phyloP scores from a whole-genome alignment of 2,113 vertebrate genomes.

The Pteropus alecto region DNA sequence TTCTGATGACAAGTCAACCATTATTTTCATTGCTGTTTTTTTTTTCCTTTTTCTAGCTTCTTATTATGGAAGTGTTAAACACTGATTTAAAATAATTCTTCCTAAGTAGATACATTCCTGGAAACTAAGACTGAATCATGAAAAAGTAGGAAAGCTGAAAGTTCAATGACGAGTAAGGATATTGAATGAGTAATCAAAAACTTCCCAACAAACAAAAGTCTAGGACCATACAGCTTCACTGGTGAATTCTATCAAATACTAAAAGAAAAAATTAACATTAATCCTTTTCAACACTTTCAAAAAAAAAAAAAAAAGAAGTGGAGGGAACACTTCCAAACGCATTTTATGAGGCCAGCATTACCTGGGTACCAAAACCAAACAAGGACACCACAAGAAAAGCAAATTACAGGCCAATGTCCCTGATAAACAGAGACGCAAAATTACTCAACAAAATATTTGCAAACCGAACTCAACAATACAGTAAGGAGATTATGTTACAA shows the following conservation, averaged over 20 bases:
- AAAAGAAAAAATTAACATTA: neutral
- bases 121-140: neutral
- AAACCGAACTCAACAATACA: neutral
- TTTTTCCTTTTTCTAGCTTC: neutral
- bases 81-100: neutral
- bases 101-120: neutral
- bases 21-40: neutral
- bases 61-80: neutral
- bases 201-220: neutral
- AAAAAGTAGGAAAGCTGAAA: neutral
- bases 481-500: too few relatives aligned
- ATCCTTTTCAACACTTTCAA: neutral
- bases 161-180: neutral
- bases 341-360: too few relatives aligned
- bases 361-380: too few relatives aligned
- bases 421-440: too few relatives aligned
- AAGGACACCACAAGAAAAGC: too few relatives aligned
- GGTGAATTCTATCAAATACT: neutral
- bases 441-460: neutral
- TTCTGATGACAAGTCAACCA: neutral
- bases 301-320: neutral
- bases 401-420: too few relatives aligned
- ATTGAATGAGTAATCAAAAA: neutral
- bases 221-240: neutral
- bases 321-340: too few relatives aligned